Evolutionary conservation across 2,113 vertebrate species (phyloP).

Genomic region (Corythoichthys haematopterus): DNA sequence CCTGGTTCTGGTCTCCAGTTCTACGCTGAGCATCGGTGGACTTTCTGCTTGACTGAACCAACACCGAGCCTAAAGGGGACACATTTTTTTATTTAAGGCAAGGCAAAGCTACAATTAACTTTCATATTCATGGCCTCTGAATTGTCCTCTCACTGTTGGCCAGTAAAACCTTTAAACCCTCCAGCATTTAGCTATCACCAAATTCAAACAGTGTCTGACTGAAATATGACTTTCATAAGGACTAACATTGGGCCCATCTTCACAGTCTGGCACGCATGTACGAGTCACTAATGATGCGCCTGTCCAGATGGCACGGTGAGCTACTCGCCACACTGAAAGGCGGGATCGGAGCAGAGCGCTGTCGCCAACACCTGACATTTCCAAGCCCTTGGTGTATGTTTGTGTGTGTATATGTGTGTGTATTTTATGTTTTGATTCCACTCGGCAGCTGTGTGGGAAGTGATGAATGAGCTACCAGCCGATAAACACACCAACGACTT

Average conservation of each 20-base stretch:
- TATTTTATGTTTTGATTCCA: constrained; percentile 44
- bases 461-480: constrained; percentile 54
- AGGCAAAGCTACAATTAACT: not conserved
- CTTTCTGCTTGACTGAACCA: constrained; percentile 72
- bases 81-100: not conserved
- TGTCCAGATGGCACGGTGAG: constrained; percentile 59
- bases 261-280: constrained; percentile 19
- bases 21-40: constrained; percentile 69
- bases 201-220: constrained; percentile 15
- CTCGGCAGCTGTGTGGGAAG: constrained; percentile 68
- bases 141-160: not conserved
- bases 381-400: constrained; percentile 11
- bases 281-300: constrained; percentile 55
- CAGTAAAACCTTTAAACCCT: constrained; percentile 6
- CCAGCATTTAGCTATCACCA: constrained; percentile 10
- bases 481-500: constrained; percentile 36
- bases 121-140: not conserved
- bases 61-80: constrained; percentile 58
- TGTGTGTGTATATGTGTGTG: constrained; percentile 25
- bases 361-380: constrained; percentile 57
- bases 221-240: constrained; percentile 18
- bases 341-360: constrained; percentile 35
- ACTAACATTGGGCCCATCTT: constrained; percentile 2
- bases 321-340: constrained; percentile 49
- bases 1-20: constrained; percentile 52